Percentiles rank a stretch among this genome's conserved stretches.
Conservation (phyloP, 2,888 invertebrate genomes). For the Atethmia centrago region DNA sequence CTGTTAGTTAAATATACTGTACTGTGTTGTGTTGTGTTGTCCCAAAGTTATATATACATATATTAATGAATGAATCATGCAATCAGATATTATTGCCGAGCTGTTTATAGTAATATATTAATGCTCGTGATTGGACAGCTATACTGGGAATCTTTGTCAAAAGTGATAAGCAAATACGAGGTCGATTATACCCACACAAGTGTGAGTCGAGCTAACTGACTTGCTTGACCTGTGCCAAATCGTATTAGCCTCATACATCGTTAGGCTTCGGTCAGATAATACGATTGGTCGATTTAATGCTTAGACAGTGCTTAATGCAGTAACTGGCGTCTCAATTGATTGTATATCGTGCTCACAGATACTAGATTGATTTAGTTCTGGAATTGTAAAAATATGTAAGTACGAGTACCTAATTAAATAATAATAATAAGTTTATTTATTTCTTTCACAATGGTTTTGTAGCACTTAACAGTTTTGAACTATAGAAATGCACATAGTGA, state of each 20-base stretch:
- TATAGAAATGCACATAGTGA: too few species aligned
- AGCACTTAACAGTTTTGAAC: too few species aligned
- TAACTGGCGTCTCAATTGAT: not conserved
- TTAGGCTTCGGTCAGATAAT: constrained; percentile 11
- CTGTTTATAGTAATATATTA: too few species aligned
- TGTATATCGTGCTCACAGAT: not conserved
- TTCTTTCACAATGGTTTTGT: too few species aligned
- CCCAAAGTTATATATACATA: too few species aligned
- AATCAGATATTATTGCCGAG: too few species aligned
- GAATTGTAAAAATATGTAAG: not conserved
- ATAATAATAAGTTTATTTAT: too few species aligned
- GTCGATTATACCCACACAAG: not conserved
- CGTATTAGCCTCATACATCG: constrained; percentile 30
- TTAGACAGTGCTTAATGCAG: not conserved
- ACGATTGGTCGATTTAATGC: constrained; percentile 6
- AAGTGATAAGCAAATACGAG: not conserved
- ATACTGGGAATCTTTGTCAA: not conserved
- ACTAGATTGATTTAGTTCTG: not conserved
- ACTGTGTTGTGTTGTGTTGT: too few species aligned
- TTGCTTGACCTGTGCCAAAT: constrained; percentile 42
- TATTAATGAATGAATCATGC: too few species aligned
- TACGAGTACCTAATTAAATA: too few species aligned
- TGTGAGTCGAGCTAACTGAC: constrained; percentile 10
- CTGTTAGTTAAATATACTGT: too few species aligned
- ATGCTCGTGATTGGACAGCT: too few species aligned